phyloP scores from a whole-genome alignment of 2,888 invertebrate species.

The Diogma glabrata region DNA sequence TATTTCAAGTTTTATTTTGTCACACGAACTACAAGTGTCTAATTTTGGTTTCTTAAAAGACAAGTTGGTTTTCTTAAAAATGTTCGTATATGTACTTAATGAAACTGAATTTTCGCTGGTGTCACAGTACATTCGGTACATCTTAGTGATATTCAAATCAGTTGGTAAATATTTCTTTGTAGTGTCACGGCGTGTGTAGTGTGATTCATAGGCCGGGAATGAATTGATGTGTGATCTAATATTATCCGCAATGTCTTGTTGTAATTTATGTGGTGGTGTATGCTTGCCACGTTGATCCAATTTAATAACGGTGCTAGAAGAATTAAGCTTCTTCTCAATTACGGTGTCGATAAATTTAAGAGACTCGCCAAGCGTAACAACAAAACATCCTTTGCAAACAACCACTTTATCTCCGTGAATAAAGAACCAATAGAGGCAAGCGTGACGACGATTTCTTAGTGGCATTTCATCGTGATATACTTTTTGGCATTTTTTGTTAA shows the following conservation, averaged over 20 bases:
- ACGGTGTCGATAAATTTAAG: not conserved
- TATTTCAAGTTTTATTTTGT: not conserved
- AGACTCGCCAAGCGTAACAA: not conserved
- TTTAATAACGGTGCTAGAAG: not conserved
- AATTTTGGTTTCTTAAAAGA: slow-evolving; percentile 2
- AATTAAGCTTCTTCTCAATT: not conserved
- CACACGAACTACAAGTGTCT: not conserved
- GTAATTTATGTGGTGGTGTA: not conserved
- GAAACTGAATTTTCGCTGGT: not conserved
- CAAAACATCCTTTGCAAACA: not conserved
- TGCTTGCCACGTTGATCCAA: not conserved
- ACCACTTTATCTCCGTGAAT: not conserved
- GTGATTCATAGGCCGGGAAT: not conserved
- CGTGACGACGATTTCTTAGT: not conserved
- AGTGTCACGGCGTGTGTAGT: not conserved
- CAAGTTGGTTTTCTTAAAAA: not conserved
- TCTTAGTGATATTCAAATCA: not conserved
- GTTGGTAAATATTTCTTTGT: not conserved
- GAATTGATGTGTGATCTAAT: not conserved
- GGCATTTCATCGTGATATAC: not conserved
- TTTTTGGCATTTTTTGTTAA: not conserved
- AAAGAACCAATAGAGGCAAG: not conserved
- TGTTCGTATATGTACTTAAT: not conserved
- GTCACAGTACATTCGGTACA: not conserved
- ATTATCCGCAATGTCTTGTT: not conserved